Evolutionary conservation across 2,888 invertebrate genomes (phyloP).

Genomic region (Dasypogon diadema): DNA sequence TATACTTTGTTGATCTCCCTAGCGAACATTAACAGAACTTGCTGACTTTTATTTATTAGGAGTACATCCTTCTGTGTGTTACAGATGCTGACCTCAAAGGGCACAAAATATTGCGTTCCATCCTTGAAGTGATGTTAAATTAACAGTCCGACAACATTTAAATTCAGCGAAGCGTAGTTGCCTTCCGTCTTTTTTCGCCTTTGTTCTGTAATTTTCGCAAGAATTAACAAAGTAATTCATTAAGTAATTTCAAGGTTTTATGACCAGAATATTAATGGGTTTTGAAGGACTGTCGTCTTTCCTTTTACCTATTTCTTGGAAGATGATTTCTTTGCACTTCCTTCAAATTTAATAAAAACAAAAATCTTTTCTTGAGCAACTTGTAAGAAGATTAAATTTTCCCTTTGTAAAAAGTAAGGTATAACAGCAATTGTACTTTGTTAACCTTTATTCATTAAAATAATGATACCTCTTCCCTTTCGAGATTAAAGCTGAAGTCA

Average conservation of each 20-base stretch:
- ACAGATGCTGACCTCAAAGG: neutral
- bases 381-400: conserved; percentile 2
- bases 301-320: neutral
- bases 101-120: neutral
- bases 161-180: neutral
- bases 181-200: neutral
- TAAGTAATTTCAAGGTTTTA: conserved; percentile 33
- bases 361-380: neutral
- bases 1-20: conserved; percentile 17
- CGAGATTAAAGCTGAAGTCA: too few species aligned
- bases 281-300: neutral
- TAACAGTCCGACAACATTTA: conserved; percentile 13
- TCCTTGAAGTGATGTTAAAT: neutral
- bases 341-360: neutral
- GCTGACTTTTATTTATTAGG: neutral
- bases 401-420: too few species aligned
- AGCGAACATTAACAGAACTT: neutral
- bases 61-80: neutral
- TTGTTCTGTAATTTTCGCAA: conserved; percentile 22
- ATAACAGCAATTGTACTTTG: too few species aligned
- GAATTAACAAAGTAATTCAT: conserved; percentile 40
- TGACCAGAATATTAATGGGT: conserved; percentile 32
- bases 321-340: neutral
- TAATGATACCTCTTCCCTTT: too few species aligned
- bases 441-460: too few species aligned